Evolutionary conservation across 2,113 vertebrate genomes (phyloP).

Genomic region (Pseudonaja textilis): DNA sequence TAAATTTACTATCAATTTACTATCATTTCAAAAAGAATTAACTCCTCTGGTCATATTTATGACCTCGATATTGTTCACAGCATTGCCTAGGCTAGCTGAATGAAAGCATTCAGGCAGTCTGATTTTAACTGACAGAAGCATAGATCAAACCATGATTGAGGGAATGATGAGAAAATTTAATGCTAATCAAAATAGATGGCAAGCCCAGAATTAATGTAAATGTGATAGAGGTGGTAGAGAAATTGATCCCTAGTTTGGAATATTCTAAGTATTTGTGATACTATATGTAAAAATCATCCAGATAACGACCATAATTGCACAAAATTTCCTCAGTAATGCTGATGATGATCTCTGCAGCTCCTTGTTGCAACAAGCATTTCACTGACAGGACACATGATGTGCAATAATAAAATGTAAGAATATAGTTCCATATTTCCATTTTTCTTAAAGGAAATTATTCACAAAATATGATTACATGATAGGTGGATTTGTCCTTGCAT

Average conservation of each 20-base stretch:
- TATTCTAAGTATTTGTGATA: background rate
- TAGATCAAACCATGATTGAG: background rate
- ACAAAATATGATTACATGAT: background rate
- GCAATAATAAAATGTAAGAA: background rate
- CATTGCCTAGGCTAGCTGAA: constrained; percentile 21
- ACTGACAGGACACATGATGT: background rate
- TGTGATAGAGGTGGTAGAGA: background rate
- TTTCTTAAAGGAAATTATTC: background rate
- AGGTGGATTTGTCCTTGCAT: background rate
- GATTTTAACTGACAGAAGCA: background rate
- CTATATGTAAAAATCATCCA: background rate
- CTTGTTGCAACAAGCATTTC: background rate
- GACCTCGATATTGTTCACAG: constrained; percentile 42
- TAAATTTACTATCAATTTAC: constrained; percentile 53
- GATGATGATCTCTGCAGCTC: background rate
- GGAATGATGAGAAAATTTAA: background rate
- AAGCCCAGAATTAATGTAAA: background rate
- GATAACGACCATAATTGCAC: background rate
- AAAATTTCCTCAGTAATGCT: background rate
- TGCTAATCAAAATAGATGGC: background rate
- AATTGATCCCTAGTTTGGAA: background rate
- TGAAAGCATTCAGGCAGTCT: background rate
- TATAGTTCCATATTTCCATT: background rate
- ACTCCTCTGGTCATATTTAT: constrained; percentile 35
- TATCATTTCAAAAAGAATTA: constrained; percentile 44